Percentiles rank a stretch among this genome's conserved stretches.
These are phyloP conservation scores for Meriones psammophilus DNA, from an alignment of 2,797 vertebrate species.

Conservation along the genomic window DNA sequence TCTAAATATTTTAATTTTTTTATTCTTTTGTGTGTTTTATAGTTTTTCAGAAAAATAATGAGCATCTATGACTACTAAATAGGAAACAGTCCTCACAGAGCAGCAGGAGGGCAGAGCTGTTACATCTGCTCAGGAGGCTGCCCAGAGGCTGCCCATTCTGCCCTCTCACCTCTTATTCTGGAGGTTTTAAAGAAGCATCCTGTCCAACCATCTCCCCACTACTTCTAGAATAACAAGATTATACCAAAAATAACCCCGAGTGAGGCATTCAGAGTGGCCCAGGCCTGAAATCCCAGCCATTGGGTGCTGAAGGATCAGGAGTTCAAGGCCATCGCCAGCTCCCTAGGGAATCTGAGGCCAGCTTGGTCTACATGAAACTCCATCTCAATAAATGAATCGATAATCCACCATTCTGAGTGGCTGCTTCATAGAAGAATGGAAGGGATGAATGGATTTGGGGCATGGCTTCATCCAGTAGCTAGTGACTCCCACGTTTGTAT, in stretches of 20 bases:
- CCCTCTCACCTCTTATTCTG: neutral
- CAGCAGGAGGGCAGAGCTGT: neutral
- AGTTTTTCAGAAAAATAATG: neutral
- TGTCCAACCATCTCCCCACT: neutral
- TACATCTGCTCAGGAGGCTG: neutral
- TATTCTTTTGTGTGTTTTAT: neutral
- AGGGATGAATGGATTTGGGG: neutral
- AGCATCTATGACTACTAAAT: neutral
- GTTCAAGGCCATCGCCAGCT: neutral
- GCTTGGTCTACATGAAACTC: neutral
- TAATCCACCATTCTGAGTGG: neutral
- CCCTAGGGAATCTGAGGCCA: neutral
- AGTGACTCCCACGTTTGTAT: neutral
- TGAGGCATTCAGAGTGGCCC: too few species aligned
- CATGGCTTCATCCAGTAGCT: too few species aligned
- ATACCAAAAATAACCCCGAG: neutral
- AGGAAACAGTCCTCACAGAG: neutral
- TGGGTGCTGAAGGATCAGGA: neutral
- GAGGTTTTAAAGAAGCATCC: neutral
- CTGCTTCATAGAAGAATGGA: neutral
- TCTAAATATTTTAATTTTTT: neutral
- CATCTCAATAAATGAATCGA: neutral
- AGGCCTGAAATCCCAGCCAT: neutral
- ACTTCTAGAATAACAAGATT: neutral
- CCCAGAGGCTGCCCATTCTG: too few species aligned